Conservation (phyloP, 37 sponge, comb jelly and placozoan species). For the Oscarella lobularis region DNA sequence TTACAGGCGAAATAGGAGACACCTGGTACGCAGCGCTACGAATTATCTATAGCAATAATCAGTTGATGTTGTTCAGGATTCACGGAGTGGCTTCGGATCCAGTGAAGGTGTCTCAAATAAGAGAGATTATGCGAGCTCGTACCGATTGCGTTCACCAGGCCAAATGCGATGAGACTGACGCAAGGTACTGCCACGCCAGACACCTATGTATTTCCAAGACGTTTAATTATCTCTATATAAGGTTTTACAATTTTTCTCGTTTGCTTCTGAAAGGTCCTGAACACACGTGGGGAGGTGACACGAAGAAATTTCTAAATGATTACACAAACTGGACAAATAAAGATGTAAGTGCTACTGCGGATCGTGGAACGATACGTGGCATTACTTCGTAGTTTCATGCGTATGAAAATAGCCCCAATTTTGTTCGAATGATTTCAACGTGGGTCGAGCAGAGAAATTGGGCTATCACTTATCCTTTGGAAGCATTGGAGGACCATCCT, state of each 20-base stretch:
- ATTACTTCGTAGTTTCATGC: not conserved
- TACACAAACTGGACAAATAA: slow-evolving; percentile 35
- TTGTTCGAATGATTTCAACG: slow-evolving; percentile 23
- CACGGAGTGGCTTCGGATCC: slow-evolving; percentile 55
- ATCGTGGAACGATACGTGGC: not conserved
- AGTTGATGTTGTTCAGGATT: slow-evolving; percentile 22
- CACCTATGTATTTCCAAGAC: too few relatives aligned
- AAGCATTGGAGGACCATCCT: slow-evolving; percentile 29
- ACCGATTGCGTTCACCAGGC: slow-evolving; percentile 10
- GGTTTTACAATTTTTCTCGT: slow-evolving; percentile 36
- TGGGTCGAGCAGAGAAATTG: slow-evolving; percentile 54
- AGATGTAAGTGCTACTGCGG: not conserved
- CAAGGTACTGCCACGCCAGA: too few relatives aligned
- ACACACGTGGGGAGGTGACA: slow-evolving; percentile 69
- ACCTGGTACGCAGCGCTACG: slow-evolving; percentile 20
- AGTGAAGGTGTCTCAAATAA: slow-evolving; percentile 23
- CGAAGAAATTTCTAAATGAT: slow-evolving; percentile 43
- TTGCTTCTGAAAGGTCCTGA: slow-evolving; percentile 46
- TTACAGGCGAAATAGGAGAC: slow-evolving; percentile 51
- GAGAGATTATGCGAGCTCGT: slow-evolving; percentile 16
- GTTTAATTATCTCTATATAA: too few relatives aligned
- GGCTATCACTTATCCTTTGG: slow-evolving; percentile 28
- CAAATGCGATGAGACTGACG: slow-evolving; percentile 21
- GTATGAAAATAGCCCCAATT: slow-evolving; percentile 9
- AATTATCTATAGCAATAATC: too few relatives aligned